These are phyloP conservation scores for Halocaridina rubra DNA, from an alignment of 2,888 invertebrate species.

Conservation along the genomic window DNA sequence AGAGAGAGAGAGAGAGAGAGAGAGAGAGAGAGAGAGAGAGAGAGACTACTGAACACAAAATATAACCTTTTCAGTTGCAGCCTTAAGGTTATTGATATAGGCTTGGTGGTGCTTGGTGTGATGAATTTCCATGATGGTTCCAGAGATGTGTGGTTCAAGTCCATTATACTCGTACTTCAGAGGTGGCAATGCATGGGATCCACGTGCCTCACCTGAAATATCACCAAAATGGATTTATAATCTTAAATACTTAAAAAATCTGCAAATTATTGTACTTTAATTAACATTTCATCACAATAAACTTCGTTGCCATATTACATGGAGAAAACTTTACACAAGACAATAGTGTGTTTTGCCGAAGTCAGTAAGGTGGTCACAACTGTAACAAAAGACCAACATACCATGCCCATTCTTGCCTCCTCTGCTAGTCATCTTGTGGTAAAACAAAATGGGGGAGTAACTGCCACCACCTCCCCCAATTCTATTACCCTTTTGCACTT, in stretches of 20 bases:
- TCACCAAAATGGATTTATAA: background rate
- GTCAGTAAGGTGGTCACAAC: too few species aligned
- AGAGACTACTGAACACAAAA: conserved; percentile 72
- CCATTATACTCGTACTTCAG: conserved; percentile 95
- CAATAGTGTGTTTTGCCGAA: too few species aligned
- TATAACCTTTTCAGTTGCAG: conserved; percentile 89
- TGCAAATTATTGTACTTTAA: background rate
- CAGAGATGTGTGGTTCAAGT: conserved; percentile 92
- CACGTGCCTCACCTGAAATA: conserved; percentile 47
- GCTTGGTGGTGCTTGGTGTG: conserved; percentile 97
- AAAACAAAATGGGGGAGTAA: too few species aligned
- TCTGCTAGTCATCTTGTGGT: too few species aligned
- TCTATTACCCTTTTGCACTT: too few species aligned
- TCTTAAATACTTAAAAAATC: background rate
- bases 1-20: conserved; percentile 66
- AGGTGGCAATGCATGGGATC: conserved; percentile 87
- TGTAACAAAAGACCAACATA: too few species aligned
- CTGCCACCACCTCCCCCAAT: too few species aligned
- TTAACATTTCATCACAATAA: too few species aligned
- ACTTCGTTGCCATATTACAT: too few species aligned
- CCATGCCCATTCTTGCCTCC: too few species aligned
- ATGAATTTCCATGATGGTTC: conserved; percentile 97
- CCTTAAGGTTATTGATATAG: conserved; percentile 95
- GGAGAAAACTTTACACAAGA: too few species aligned
- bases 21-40: background rate